Base-by-base conservation (phyloP, 2,113 vertebrate genomes). In the Suricata suricatta region DNA sequence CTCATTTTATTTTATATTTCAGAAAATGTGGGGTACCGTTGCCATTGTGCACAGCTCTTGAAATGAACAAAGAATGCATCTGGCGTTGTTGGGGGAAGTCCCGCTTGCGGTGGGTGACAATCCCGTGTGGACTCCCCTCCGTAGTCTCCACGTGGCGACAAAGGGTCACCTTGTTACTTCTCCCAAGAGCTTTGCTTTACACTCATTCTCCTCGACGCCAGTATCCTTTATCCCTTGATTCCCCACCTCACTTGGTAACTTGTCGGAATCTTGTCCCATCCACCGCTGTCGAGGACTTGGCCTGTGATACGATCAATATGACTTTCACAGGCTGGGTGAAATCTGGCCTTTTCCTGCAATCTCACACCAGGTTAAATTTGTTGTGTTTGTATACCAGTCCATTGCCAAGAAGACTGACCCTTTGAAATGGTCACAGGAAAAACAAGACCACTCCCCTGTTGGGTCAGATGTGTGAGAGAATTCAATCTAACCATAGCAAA, bases 1-100 rank as follows among this genome's bases (percentile, higher is more conserved):
- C 74, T 16, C 17, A 27, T 68, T 97, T 96, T 66, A 35, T 79
- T 88, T 79, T 93, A 27, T 23, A 17, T 64, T 93, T 94, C 57
- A 90, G 19, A 86, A 93, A 89, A 88, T 29, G 33, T 84, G 72
- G 35, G 14, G n/a, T 79, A 25, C 35, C 38, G 64, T 50, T 38
- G 16, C 38, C 80, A 60, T 88, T 52, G 71, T 19, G 41, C 27
- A 47, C 31, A 64, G 9, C 85, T 63, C 93, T 96, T 88, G 41
- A 54, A 92, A 85, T 25, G 23, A 90, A 19, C 6, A 17, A 63
- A 72, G 13, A 83, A 60, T 60, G 52, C 57, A 38, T 35, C 29
- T 3, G 15, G 52, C 47, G 60, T 35, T 5, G 21, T 38, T 64
- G 79, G 47, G 38, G 11, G 33, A 63, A 38, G 23, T 23, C 86